These are phyloP conservation scores for Clamator glandarius DNA, from an alignment of 2,797 vertebrate genomes.

Conservation along the genomic window DNA sequence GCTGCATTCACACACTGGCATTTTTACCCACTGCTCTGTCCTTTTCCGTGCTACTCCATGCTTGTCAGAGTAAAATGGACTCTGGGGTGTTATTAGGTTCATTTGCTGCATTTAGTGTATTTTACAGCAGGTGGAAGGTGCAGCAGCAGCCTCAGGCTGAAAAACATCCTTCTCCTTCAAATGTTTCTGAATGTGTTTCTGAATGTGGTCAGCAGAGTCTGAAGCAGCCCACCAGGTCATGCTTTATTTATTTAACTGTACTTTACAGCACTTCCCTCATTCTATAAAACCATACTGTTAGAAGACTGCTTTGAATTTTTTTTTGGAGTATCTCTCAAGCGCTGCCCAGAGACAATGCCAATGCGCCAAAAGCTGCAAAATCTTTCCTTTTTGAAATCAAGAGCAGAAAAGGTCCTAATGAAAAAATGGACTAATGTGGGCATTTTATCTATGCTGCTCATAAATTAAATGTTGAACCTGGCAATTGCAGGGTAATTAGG, in stretches of 20 bases:
- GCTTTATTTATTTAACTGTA: not conserved
- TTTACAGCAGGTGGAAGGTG: not conserved
- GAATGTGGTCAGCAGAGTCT: not conserved
- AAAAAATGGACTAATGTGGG: constrained; percentile 54
- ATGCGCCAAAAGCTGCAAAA: not conserved
- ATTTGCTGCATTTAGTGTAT: not conserved
- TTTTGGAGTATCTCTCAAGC: not conserved
- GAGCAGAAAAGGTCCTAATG: constrained; percentile 39
- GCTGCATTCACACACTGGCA: not conserved
- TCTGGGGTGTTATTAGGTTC: not conserved
- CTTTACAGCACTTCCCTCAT: not conserved
- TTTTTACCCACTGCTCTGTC: not conserved
- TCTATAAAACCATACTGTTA: not conserved
- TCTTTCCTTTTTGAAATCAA: constrained; percentile 18
- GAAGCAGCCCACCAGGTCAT: not conserved
- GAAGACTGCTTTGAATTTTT: not conserved
- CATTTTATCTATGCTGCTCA: constrained; percentile 48
- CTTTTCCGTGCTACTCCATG: not conserved
- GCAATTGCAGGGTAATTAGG: constrained; percentile 67
- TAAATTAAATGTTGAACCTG: constrained; percentile 66
- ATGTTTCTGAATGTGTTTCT: not conserved
- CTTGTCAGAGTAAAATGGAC: not conserved
- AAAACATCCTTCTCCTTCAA: not conserved
- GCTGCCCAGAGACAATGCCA: not conserved
- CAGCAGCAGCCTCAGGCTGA: not conserved